phyloP scores from a whole-genome alignment of 2,888 invertebrate species.

The Dusona sp. region DNA sequence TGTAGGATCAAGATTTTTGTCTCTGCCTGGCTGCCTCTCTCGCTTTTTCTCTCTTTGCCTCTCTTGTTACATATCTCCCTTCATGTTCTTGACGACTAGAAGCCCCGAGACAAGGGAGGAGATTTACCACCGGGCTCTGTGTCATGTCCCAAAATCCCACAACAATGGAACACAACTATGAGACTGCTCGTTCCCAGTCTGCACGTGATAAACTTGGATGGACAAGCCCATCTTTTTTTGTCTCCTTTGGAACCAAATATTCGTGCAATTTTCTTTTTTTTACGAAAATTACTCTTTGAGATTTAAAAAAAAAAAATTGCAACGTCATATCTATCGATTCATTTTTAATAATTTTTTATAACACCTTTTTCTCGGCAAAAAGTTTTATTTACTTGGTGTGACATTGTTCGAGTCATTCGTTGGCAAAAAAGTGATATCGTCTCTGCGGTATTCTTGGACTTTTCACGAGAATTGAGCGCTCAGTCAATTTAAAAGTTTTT shows the following conservation, averaged over 20 bases:
- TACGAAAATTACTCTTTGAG: background rate
- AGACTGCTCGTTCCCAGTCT: conserved; percentile 9
- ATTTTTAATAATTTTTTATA: background rate
- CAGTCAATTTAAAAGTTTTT: conserved; percentile 60
- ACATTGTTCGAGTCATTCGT: background rate
- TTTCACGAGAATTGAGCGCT: background rate
- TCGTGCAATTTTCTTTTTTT: background rate
- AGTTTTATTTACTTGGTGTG: background rate
- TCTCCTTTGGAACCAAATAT: background rate
- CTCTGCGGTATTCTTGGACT: conserved; percentile 23
- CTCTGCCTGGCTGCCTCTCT: background rate
- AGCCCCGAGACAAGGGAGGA: conserved; percentile 35
- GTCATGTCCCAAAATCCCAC: conserved; percentile 32
- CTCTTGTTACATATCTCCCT: background rate
- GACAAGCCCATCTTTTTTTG: background rate
- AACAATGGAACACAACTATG: conserved; percentile 23
- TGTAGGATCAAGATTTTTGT: conserved; percentile 18
- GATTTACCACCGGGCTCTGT: conserved; percentile 17
- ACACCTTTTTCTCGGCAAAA: background rate
- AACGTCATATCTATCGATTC: background rate
- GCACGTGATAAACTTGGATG: background rate
- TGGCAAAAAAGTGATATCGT: background rate
- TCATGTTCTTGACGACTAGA: conserved; percentile 23
- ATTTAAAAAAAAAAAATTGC: background rate
- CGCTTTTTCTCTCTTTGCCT: background rate